Evolutionary conservation across 2,797 vertebrate species (phyloP).

Genomic region (Hafferia zeledoni): DNA sequence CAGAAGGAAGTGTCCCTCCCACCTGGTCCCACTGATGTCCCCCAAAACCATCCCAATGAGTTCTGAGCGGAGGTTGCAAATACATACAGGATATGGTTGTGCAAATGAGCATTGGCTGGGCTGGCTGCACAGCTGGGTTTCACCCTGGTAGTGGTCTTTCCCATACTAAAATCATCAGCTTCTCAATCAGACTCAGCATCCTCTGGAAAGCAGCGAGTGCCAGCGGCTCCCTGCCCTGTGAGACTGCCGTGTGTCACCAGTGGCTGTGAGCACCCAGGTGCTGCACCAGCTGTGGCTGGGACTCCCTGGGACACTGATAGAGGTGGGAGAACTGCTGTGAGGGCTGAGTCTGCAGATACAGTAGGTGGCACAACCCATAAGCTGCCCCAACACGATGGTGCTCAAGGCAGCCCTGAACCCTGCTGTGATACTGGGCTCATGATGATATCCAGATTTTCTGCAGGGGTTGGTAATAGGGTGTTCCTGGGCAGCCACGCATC

Average conservation of each 20-base stretch:
- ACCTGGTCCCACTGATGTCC: background rate
- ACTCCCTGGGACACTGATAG: fast-evolving
- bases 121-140: background rate
- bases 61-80: background rate
- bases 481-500: fast-evolving
- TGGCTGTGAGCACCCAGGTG: background rate
- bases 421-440: fast-evolving
- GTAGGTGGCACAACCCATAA: background rate
- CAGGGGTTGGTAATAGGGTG: background rate
- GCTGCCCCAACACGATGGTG: fast-evolving
- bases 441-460: too few species aligned
- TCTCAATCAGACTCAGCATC: fast-evolving
- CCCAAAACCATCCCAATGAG: background rate
- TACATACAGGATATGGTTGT: background rate
- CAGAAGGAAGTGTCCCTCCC: background rate
- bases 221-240: fast-evolving
- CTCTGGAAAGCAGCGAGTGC: fast-evolving
- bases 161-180: fast-evolving
- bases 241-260: background rate
- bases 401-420: background rate
- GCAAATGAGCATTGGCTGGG: fast-evolving
- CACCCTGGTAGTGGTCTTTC: background rate
- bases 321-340: fast-evolving
- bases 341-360: background rate
- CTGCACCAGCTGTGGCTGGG: background rate